These are phyloP conservation scores for Thamnaconus septentrionalis DNA, from an alignment of 2,113 vertebrate species.

Conservation along the genomic window DNA sequence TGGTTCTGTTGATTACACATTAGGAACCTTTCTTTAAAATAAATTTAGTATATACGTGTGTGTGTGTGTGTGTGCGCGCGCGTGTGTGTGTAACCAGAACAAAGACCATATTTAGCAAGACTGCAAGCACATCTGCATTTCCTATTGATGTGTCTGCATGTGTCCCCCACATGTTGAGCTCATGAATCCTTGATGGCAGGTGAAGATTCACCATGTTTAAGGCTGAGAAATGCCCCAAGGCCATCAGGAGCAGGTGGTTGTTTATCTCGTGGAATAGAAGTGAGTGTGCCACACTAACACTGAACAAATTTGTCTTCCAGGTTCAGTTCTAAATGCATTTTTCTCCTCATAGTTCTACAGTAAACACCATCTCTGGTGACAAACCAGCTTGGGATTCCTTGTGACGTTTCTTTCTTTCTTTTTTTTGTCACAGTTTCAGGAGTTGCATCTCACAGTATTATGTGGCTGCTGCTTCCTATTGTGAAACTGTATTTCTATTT, in stretches of 20 bases:
- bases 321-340: constrained; percentile 47
- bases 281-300: constrained; percentile 16
- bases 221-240: constrained; percentile 1
- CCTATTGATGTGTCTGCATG: constrained; percentile 5
- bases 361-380: constrained; percentile 44
- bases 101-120: no score
- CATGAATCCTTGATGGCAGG: constrained; percentile 9
- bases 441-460: constrained; percentile 13
- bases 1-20: no score
- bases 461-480: constrained; percentile 29
- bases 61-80: no score
- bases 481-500: constrained; percentile 20
- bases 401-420: constrained; percentile 44
- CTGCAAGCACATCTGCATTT: neutral
- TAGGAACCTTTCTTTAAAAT: no score
- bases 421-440: constrained; percentile 3
- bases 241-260: constrained; percentile 24
- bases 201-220: neutral
- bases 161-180: constrained; percentile 7
- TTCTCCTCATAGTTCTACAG: constrained; percentile 26
- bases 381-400: neutral
- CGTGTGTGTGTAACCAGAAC: no score
- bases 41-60: no score
- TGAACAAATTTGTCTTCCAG: constrained; percentile 26
- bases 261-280: constrained; percentile 27